Evolutionary conservation across 2,888 invertebrate species (phyloP).

Genomic region (Empis livida): DNA sequence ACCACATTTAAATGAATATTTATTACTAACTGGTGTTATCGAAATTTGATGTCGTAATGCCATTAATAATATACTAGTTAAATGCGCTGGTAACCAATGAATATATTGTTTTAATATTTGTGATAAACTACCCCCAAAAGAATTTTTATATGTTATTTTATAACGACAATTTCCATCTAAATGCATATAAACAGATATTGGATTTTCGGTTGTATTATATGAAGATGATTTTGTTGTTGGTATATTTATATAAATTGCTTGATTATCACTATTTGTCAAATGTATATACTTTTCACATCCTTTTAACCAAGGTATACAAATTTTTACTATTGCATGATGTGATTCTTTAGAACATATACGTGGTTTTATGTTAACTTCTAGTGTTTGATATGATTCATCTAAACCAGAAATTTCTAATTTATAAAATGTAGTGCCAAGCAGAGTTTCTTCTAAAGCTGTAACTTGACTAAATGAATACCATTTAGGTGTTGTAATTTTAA

Average conservation of each 20-base stretch:
- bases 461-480: constrained; percentile 34
- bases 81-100: constrained; percentile 50
- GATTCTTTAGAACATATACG: constrained; percentile 31
- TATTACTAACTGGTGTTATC: constrained; percentile 23
- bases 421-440: constrained; percentile 45
- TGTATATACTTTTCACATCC: constrained; percentile 46
- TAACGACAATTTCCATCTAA: constrained; percentile 62
- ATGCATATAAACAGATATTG: constrained; percentile 45
- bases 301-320: constrained; percentile 53
- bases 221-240: constrained; percentile 41
- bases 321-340: constrained; percentile 46
- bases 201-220: constrained; percentile 30
- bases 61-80: constrained; percentile 50
- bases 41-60: constrained; percentile 43
- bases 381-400: constrained; percentile 45
- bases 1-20: constrained; percentile 32
- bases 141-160: constrained; percentile 44
- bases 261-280: constrained; percentile 31
- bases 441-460: constrained; percentile 41
- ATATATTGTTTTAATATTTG: constrained; percentile 55
- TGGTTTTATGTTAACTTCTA: constrained; percentile 46
- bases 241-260: constrained; percentile 45
- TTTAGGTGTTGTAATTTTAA: constrained; percentile 27
- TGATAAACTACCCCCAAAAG: constrained; percentile 45
- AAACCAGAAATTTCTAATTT: constrained; percentile 45